Percentiles rank a stretch among this genome's conserved stretches.
phyloP scores from a whole-genome alignment of 1,140 invertebrate species.

The Meloidogyne chitwoodi region DNA sequence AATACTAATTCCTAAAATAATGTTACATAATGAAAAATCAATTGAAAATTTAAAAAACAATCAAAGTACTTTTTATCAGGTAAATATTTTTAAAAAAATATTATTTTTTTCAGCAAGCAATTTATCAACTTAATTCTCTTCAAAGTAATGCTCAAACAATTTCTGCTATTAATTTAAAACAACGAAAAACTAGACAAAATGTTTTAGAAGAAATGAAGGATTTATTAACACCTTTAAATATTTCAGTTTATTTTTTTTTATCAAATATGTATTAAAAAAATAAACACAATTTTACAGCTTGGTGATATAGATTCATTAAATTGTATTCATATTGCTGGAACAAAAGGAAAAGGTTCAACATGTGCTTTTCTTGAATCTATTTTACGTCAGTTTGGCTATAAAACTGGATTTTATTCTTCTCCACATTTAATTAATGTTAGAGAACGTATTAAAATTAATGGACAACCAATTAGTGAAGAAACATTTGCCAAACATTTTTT shows the following conservation, averaged over 20 bases:
- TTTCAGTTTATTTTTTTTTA: constrained; percentile 13
- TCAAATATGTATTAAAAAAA: no score
- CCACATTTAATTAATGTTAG: constrained; percentile 85
- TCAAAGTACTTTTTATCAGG: background rate
- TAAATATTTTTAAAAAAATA: background rate
- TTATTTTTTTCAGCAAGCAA: constrained; percentile 22
- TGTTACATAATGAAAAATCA: background rate
- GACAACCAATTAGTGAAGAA: constrained; percentile 71
- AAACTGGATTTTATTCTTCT: constrained; percentile 90
- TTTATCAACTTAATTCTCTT: constrained; percentile 20
- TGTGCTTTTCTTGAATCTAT: constrained; percentile 88
- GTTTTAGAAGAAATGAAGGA: constrained; percentile 18
- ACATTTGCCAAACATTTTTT: constrained; percentile 79
- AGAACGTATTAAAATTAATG: constrained; percentile 87
- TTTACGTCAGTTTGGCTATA: constrained; percentile 75
- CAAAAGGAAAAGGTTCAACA: constrained; percentile 85
- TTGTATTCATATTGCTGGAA: constrained; percentile 88
- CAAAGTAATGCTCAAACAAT: constrained; percentile 34
- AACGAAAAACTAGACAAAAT: constrained; percentile 8
- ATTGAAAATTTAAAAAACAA: background rate
- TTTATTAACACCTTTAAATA: constrained; percentile 7
- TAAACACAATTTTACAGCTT: background rate
- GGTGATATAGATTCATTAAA: constrained; percentile 67
- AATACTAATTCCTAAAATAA: background rate
- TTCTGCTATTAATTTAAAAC: background rate